Conservation (phyloP, 1,140 invertebrate genomes). For the Cyclina sinensis region DNA sequence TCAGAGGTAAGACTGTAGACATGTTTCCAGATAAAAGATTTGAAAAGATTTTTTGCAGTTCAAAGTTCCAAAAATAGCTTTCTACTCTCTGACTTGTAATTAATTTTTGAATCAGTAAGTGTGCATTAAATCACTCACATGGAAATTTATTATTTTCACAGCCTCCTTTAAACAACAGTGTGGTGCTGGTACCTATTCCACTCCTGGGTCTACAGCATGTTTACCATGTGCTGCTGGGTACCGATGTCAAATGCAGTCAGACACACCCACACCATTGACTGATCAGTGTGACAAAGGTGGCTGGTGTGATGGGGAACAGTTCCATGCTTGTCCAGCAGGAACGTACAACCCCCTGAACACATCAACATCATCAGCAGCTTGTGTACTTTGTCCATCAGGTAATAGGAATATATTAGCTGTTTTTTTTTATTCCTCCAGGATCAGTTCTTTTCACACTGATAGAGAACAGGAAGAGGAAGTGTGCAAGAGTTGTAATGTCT, state of each 20-base stretch:
- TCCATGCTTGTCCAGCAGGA: conserved; percentile 80
- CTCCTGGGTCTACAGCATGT: conserved; percentile 73
- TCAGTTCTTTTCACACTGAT: too few relatives aligned
- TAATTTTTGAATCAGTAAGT: too few relatives aligned
- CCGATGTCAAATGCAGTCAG: conserved; percentile 78
- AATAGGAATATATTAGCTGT: too few relatives aligned
- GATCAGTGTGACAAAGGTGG: conserved; percentile 79
- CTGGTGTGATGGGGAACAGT: conserved; percentile 84
- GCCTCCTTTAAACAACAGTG: conserved; percentile 77
- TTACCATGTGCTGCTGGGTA: conserved; percentile 79
- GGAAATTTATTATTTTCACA: conserved; percentile 65
- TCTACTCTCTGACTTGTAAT: too few relatives aligned
- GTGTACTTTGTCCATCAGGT: conserved; percentile 82
- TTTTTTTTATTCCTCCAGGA: neutral
- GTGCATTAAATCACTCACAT: too few relatives aligned
- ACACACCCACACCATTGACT: conserved; percentile 72
- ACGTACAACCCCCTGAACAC: conserved; percentile 82
- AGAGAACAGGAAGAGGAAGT: too few relatives aligned
- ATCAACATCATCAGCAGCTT: conserved; percentile 74
- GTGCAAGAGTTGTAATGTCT: too few relatives aligned
- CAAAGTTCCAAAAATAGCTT: too few relatives aligned
- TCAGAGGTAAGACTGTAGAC: neutral
- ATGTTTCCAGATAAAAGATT: too few relatives aligned
- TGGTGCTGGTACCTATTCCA: conserved; percentile 80
- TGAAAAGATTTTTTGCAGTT: too few relatives aligned